These are phyloP conservation scores for Montipora foliosa DNA, from an alignment of 64 coral and sea anemone species.

Conservation along the genomic window DNA sequence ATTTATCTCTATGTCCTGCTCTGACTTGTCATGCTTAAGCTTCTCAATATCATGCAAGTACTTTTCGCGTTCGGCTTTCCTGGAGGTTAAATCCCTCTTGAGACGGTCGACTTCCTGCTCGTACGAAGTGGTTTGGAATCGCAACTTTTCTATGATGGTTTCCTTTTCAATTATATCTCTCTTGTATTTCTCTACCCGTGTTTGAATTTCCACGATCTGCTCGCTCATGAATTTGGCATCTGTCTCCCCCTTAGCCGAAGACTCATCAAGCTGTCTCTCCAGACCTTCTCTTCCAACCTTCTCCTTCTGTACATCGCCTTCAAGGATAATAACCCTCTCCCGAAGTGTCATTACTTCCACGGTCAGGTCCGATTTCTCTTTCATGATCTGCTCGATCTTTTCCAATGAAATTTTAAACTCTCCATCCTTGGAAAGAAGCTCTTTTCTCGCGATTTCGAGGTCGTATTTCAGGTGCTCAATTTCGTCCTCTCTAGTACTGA, in stretches of 20 bases:
- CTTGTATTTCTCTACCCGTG: slow-evolving; percentile 85
- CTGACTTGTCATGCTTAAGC: slow-evolving; percentile 85
- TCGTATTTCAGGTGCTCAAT: slow-evolving; percentile 81
- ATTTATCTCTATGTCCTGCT: slow-evolving; percentile 81
- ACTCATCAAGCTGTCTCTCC: slow-evolving; percentile 59
- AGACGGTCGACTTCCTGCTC: slow-evolving; percentile 85
- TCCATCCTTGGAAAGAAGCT: slow-evolving; percentile 81
- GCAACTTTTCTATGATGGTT: slow-evolving; percentile 91
- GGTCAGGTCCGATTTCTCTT: slow-evolving; percentile 91
- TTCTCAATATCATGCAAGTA: slow-evolving; percentile 78
- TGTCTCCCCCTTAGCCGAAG: slow-evolving; percentile 70
- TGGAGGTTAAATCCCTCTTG: slow-evolving; percentile 78
- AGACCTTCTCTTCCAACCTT: slow-evolving; percentile 66
- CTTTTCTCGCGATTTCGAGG: slow-evolving; percentile 65
- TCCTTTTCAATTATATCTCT: slow-evolving; percentile 90
- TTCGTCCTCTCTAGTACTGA: slow-evolving; percentile 80
- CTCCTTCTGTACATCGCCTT: slow-evolving; percentile 78
- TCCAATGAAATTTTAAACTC: slow-evolving; percentile 74
- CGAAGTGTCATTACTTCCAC: slow-evolving; percentile 83
- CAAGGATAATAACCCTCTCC: slow-evolving; percentile 80
- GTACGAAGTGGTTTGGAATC: slow-evolving; percentile 78
- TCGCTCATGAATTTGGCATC: slow-evolving; percentile 70
- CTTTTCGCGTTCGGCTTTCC: slow-evolving; percentile 77
- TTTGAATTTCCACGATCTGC: slow-evolving; percentile 74
- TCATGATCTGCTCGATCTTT: slow-evolving; percentile 77